A percentile compares a stretch with the other conserved stretches of the same genome.
Evolutionary conservation across 1,140 invertebrate genomes (phyloP).

Genomic region (Oreohelix idahoensis): DNA sequence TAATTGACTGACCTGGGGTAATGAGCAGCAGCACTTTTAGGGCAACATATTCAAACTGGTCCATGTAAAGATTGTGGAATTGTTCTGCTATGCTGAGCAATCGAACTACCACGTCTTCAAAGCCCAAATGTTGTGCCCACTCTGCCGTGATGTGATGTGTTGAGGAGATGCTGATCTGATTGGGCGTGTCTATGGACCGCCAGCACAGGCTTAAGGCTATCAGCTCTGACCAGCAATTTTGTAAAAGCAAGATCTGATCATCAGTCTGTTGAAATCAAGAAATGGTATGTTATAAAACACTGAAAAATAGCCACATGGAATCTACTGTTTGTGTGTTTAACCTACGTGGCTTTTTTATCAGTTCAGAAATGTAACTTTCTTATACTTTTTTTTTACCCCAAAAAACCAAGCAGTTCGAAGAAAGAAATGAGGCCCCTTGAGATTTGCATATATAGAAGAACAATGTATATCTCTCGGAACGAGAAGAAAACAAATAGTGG

Average conservation of each 20-base stretch:
- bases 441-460: no score
- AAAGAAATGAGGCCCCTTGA: no score
- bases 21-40: slow-evolving; percentile 94
- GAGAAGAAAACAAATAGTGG: no score
- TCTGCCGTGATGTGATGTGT: slow-evolving; percentile 83
- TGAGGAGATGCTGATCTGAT: slow-evolving; percentile 78
- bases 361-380: no score
- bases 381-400: no score
- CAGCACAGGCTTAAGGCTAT: slow-evolving; percentile 81
- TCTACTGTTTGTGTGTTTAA: no score
- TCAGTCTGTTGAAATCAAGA: slow-evolving; percentile 84
- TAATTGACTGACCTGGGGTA: slow-evolving; percentile 84
- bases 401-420: no score
- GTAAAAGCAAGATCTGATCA: slow-evolving; percentile 95
- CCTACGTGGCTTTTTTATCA: no score
- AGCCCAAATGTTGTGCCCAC: slow-evolving; percentile 81
- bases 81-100: slow-evolving; percentile 96
- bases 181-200: slow-evolving; percentile 62
- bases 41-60: slow-evolving; percentile 96
- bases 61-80: slow-evolving; percentile 89
- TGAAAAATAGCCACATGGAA: no score
- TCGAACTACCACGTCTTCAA: slow-evolving; percentile 79
- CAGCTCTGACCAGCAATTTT: slow-evolving; percentile 98
- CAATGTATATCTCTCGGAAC: no score
- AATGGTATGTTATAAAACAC: no score